Base-by-base conservation (phyloP, 2,888 invertebrate species). In the Heliconius erato region DNA sequence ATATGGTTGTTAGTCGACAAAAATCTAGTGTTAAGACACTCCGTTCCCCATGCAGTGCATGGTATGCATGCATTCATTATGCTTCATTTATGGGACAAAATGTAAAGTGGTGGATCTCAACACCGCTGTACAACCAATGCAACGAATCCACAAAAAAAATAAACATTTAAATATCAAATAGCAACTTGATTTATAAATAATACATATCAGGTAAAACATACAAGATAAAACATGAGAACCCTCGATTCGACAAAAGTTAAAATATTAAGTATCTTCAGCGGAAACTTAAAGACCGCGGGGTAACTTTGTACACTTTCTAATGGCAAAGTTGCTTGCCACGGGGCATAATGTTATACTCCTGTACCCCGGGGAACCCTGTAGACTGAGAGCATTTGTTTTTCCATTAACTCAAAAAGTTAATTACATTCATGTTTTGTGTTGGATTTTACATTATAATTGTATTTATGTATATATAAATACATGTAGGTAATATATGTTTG, bases 291-390 rank as follows among this genome's bases (percentile, higher is more conserved):
- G 63, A 76, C 35, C 63, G 63, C 35, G 76, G 32, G n/a, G 74
- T 59, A 80, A 80, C 80, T 76, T 76, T 76, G 59, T 26, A 74
- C 68, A 54, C 59, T 65, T 74, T 44, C 71, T 81, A 83, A 79
- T 84, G 79, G 78, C 71, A 65, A 71, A 80, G 83, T 84, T 74
- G 81, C 80, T 83, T 79, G 84, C 82, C 83, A 68, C 77, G 65
- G 65, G 67, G 76, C 77, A 72, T 81, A 81, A 79, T 83, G 65
- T 83, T 14, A 63, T 59, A 26, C 63, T 26, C 40, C 35, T 28
- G 32, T 63, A 40, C 76, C 63, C 44, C 26, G 1, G n/a, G 59
- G 32, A 35, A 76, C 35, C n/a, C n/a, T 54, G 35, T 35, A 59
- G 59, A 32, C 54, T 32, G 74, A 32, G 71, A 76, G n/a, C 35